These are phyloP conservation scores for Sycobia sp. DNA, from an alignment of 1,140 invertebrate genomes.

Conservation along the genomic window DNA sequence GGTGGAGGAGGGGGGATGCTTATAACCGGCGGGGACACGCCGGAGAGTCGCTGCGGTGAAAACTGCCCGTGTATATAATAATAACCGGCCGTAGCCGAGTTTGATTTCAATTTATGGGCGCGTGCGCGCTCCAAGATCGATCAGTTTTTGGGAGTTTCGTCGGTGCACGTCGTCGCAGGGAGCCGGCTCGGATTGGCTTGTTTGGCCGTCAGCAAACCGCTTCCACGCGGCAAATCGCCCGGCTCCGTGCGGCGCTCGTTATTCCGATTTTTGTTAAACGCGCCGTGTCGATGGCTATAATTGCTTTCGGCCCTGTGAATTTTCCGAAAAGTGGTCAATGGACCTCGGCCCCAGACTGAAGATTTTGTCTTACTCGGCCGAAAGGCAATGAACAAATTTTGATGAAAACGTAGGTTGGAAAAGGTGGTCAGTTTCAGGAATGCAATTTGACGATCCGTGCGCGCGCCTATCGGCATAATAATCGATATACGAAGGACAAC, in stretches of 20 bases:
- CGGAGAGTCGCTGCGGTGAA: slow-evolving; percentile 45
- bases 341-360: not conserved
- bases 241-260: not conserved
- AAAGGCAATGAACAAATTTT: no score
- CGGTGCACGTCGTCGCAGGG: no score
- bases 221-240: not conserved
- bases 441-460: no score
- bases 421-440: no score
- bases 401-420: no score
- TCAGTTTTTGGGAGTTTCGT: slow-evolving; percentile 16
- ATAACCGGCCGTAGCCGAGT: slow-evolving; percentile 15
- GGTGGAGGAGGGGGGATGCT: not conserved
- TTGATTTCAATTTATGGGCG: slow-evolving; percentile 26
- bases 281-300: slow-evolving; percentile 15
- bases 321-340: slow-evolving; percentile 10
- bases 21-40: no score
- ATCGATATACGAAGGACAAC: no score
- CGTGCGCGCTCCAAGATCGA: slow-evolving; percentile 13
- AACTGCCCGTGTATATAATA: slow-evolving; percentile 45
- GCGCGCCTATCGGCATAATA: no score
- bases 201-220: slow-evolving; percentile 10
- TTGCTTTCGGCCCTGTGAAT: slow-evolving; percentile 12
- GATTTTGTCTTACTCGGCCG: not conserved
- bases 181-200: slow-evolving; percentile 25
- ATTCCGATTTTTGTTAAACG: slow-evolving; percentile 26